Percentiles rank a stretch among this genome's conserved stretches.
Evolutionary conservation across 2,888 invertebrate genomes (phyloP).

Genomic region (Mylabris sibirica): DNA sequence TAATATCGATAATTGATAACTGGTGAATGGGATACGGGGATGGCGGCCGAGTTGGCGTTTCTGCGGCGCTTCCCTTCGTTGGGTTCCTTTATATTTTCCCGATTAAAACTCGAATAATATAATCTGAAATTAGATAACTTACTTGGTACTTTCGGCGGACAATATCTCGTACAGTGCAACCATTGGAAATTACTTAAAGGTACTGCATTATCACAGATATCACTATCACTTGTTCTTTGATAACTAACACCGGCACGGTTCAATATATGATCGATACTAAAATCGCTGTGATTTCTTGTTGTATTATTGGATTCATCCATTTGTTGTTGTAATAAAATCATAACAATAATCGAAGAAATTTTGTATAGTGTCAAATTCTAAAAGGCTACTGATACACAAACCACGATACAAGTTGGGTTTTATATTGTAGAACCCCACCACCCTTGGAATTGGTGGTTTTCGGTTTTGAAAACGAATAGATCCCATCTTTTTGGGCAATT

Average conservation of each 20-base stretch:
- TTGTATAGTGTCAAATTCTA: slow-evolving; percentile 25
- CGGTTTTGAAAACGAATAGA: slow-evolving; percentile 39
- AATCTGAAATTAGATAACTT: slow-evolving; percentile 54
- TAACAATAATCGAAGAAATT: slow-evolving; percentile 35
- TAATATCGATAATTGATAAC: slow-evolving; percentile 71
- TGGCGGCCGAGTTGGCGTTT: slow-evolving; percentile 70
- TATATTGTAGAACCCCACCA: slow-evolving; percentile 44
- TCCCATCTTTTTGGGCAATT: slow-evolving; percentile 56
- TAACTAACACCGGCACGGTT: slow-evolving; percentile 61
- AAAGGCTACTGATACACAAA: slow-evolving; percentile 31
- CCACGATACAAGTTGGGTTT: slow-evolving; percentile 42
- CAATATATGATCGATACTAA: slow-evolving; percentile 70
- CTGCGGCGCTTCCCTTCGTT: slow-evolving; percentile 59
- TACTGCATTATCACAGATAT: slow-evolving; percentile 18
- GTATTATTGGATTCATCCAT: slow-evolving; percentile 27
- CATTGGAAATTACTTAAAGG: slow-evolving; percentile 59
- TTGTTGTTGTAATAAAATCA: slow-evolving; percentile 27
- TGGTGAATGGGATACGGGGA: slow-evolving; percentile 78
- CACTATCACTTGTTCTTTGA: slow-evolving; percentile 12
- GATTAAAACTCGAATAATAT: not conserved
- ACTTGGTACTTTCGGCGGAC: slow-evolving; percentile 75
- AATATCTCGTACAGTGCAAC: slow-evolving; percentile 77
- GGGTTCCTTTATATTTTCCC: slow-evolving; percentile 44
- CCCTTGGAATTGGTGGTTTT: slow-evolving; percentile 35
- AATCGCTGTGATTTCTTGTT: slow-evolving; percentile 58